Conservation (phyloP, 2,113 vertebrate species). For the Calyptomena viridis region DNA sequence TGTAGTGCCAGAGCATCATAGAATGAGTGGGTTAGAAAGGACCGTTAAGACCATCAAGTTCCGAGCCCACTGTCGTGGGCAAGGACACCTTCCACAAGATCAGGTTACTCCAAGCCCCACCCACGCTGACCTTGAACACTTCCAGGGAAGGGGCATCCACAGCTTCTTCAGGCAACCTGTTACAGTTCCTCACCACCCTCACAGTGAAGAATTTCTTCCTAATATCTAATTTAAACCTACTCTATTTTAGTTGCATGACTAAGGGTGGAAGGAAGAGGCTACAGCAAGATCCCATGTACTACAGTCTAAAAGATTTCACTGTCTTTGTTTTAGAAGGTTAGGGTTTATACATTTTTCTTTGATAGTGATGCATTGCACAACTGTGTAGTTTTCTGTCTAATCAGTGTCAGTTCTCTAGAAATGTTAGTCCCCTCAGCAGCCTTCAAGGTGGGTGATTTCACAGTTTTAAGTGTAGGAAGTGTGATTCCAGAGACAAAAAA, state of each 20-base stretch:
- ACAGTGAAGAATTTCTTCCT: background rate
- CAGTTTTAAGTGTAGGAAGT: background rate
- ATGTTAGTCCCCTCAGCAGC: background rate
- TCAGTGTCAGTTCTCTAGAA: background rate
- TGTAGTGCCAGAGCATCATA: background rate
- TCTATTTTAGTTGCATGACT: fast-evolving
- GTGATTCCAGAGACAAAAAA: background rate
- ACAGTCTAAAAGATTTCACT: background rate
- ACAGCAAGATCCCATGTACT: background rate
- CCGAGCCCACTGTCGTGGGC: background rate
- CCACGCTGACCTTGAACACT: background rate
- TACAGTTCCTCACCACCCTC: background rate
- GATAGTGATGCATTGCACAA: background rate
- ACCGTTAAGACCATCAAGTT: background rate
- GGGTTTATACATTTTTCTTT: background rate
- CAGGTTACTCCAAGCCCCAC: background rate
- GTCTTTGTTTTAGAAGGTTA: background rate
- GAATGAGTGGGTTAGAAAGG: background rate
- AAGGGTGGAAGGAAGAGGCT: background rate
- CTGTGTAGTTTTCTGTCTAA: background rate
- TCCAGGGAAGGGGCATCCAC: background rate
- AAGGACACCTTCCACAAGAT: background rate
- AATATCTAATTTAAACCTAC: background rate
- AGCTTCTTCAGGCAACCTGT: background rate
- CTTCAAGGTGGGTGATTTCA: background rate